Evolutionary conservation across 2,888 invertebrate species (phyloP), one percentile per base, ranked within the genome.

Genomic region (Esperia sulphurella): DNA sequence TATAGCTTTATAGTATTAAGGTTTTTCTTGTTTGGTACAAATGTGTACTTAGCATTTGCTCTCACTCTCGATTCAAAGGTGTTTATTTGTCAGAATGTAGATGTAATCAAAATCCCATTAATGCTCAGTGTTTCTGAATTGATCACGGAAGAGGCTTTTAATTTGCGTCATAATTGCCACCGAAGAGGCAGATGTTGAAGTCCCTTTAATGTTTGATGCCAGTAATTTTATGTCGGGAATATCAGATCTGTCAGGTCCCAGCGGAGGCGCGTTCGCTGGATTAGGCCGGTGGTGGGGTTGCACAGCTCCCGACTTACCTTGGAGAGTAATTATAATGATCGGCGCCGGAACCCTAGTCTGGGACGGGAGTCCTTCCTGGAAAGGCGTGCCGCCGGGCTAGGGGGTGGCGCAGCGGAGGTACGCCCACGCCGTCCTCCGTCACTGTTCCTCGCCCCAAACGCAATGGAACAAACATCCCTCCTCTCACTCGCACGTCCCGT

Each of bases 321-420:
- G 85, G 85, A 89, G 88, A 88, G 87, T 89, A 88, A 88, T 89
- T 89, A 89, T 87, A 88, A 86, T 86, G 85, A 86, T 86, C 85
- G 84, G 85, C 80, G 87, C 85, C 86, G 83, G 82, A 82, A 78
- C 81, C 79, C 79, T 67, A 77, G 81, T 76, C 84, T 79, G 84
- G 82, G 78, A 75, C 80, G 84, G 83, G 80, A 79, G 70, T 76
- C 79, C 78, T 85, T 84, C 83, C 85, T 84, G 85, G 81, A 83
- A 80, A 81, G 87, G 87, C 86, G 86, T 85, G 84, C 81, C 83
- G 84, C 81, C 83, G 75, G 75, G 74, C 63, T 75, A 59, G 71
- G 68, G 75, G 86, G 85, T 82, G 83, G 83, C 83, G 79, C 79
- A 80, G 72, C 78, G 71, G 78, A 73, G 76, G 82, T 83, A 80